Evolutionary conservation across 2,888 invertebrate species (phyloP), one percentile per base, ranked within the genome.

Genomic region (Drosophila paramelanica): DNA sequence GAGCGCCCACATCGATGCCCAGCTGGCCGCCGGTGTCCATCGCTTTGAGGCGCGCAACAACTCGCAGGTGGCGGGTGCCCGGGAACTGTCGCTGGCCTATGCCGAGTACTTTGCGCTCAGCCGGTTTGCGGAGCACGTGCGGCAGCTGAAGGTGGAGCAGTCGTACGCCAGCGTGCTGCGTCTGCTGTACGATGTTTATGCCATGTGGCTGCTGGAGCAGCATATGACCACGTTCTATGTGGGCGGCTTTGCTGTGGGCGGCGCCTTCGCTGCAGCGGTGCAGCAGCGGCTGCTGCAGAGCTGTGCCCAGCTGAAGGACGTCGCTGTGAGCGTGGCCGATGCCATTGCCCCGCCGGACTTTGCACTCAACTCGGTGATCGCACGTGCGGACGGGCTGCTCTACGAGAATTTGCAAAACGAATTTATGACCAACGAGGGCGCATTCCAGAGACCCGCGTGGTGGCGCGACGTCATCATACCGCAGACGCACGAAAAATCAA

Each of bases 321-420:
- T 97, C 41, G 94, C 96, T 0, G 95, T 98, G 0, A 93, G 95
- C 1, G 94, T 98, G 3, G 96, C 96, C 3, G 98, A 98, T 91
- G 96, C 96, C 31, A 93, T 98, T 27, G 96, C 98, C 3, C 97
- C 97, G 1, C 96, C 98, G 0, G 98, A 98, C 93, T 98, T 96
- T 91, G 95, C 97, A 38, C 93, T 98, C 13, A 96, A 97, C 92
- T 98, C 98, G 27, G 95, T 96, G 38, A 93, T 98, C 17, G 98
- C 97, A 55, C 94, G 93, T 88, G 95, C 97, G 31, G 96, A 98
- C 93, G 98, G 98, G 72, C 68, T 91, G 27, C 78, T 91, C 52
- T 97, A 81, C 91, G 95, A 96, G 91, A 95, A 96, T 90, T 93
- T 97, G 14, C 95, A 96, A 90, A 94, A 94, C 68, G 94, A 94